Evolutionary conservation across 2,113 vertebrate genomes (phyloP).

Genomic region (Pachyramphus minor): DNA sequence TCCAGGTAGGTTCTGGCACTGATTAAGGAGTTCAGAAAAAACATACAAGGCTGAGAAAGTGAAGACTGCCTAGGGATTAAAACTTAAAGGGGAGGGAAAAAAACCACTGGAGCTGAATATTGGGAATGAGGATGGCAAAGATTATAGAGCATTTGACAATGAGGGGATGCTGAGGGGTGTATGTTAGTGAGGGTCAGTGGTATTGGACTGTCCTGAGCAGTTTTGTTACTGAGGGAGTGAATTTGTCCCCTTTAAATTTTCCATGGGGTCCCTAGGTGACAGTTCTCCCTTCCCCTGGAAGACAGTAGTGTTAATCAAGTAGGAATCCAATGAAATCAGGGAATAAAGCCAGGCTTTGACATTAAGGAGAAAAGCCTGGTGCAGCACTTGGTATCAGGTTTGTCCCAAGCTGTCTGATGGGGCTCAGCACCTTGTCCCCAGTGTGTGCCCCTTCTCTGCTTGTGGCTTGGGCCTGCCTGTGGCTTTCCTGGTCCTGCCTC

Average conservation of each 20-base stretch:
- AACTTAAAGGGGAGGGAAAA: neutral
- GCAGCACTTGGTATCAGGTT: neutral
- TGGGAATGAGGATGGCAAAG: neutral
- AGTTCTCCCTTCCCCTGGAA: neutral
- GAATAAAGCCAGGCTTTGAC: neutral
- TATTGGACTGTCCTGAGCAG: neutral
- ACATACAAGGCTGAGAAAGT: neutral
- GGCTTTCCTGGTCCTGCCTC: neutral
- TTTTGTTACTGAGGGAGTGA: neutral
- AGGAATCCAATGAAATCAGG: accelerated
- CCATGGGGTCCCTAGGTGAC: neutral
- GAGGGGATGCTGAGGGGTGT: neutral
- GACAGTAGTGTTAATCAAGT: neutral
- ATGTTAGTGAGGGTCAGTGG: neutral
- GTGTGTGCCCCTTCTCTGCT: neutral
- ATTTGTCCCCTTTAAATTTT: neutral
- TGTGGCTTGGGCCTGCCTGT: neutral
- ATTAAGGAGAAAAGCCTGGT: accelerated
- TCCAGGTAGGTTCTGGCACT: neutral
- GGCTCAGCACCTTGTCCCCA: neutral
- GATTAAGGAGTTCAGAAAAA: neutral
- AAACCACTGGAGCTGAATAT: neutral
- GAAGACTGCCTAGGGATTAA: neutral
- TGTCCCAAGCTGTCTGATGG: neutral
- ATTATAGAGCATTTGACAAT: neutral